Base-by-base conservation (phyloP, 2,888 invertebrate genomes). In the Spilarctia lutea region DNA sequence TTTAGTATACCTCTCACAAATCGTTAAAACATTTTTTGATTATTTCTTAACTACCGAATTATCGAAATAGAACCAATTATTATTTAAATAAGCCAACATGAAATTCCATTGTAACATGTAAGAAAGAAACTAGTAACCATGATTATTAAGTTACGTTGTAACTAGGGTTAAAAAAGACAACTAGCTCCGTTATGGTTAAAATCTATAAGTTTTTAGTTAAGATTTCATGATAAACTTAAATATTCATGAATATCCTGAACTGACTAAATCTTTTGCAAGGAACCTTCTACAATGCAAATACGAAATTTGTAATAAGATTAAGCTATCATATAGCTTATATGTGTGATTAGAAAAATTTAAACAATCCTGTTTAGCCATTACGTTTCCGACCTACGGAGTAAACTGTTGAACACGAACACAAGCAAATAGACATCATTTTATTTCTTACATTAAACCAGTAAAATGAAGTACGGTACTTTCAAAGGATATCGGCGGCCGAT, bases 401-500 rank as follows among this genome's bases (percentile, higher is more conserved):
- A 83, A 84, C 80, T 71, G 63, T 77, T 79, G 77, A 78, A 79
- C 76, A 76, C 75, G 82, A 83, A 78, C 82, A 87, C 85, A 90
- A 88, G 85, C 81, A 85, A 90, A 90, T 84, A 87, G 88, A 86
- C 87, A 87, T 85, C 85, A 83, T 87, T 89, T 90, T 87, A 88
- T 89, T 88, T 87, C 83, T 81, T 85, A 84, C 85, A 88, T 89
- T 88, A 89, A 90, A 88, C 68, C 78, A 83, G 81, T 48, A 48
- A 84, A 84, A 90, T 91, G 85, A 88, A 87, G 87, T 89, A 88
- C 86, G 85, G 86, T 83, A 85, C 87, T 85, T 87, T 90, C 88
- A 91, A 92, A 92, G 89, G 89, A 91, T 90, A 90, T 89, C 87
- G 89, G 83, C 84, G 85, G 87, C 85, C 85, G 90, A 92, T 91